Conservation (phyloP, 2,113 vertebrate genomes). For the Eretmochelys imbricata region DNA sequence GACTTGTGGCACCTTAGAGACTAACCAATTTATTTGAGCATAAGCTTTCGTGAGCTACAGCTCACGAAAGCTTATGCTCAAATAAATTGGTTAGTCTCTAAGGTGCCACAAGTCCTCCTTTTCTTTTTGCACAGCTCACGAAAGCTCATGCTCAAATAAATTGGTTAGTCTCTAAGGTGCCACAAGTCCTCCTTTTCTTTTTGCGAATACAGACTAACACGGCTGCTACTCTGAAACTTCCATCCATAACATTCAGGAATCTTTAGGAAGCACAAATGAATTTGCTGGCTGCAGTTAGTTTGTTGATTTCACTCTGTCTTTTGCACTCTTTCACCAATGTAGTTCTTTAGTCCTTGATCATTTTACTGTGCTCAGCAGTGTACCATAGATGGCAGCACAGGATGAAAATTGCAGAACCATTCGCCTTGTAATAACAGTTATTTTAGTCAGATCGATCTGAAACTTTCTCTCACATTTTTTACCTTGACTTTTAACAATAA, state of each 20-base stretch:
- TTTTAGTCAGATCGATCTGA: background rate
- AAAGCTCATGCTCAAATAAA: too few species aligned
- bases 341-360: background rate
- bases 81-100: too few species aligned
- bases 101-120: too few species aligned
- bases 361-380: background rate
- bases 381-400: slow-evolving; percentile 77
- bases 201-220: too few species aligned
- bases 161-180: too few species aligned
- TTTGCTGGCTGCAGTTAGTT: background rate
- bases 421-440: rapidly evolving
- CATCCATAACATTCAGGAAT: background rate
- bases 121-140: too few species aligned
- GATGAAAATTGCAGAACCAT: slow-evolving; percentile 43
- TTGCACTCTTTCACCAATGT: background rate
- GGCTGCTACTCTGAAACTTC: background rate
- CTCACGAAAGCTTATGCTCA: too few species aligned
- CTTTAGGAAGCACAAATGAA: background rate
- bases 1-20: too few species aligned
- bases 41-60: too few species aligned
- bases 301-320: background rate
- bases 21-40: too few species aligned
- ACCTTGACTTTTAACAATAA: background rate
- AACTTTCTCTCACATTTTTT: background rate
- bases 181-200: too few species aligned